A percentile compares a stretch with the other conserved stretches of the same genome.
These are phyloP conservation scores for Adelognathus sp. DNA, from an alignment of 2,888 invertebrate genomes.

Conservation along the genomic window DNA sequence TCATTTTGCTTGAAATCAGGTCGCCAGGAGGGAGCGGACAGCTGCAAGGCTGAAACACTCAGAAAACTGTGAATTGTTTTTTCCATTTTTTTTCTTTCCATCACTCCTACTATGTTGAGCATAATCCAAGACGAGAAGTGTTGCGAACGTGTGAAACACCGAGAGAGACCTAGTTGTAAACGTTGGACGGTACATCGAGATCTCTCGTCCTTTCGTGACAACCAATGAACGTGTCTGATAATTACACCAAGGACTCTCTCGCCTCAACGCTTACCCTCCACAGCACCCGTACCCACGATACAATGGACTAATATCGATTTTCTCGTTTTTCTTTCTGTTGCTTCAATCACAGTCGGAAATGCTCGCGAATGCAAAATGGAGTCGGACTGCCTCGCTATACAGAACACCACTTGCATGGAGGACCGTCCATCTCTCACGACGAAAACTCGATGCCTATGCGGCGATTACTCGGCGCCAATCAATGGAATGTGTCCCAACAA, in stretches of 20 bases:
- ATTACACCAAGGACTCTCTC: slow-evolving; percentile 35
- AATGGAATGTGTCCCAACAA: slow-evolving; percentile 86
- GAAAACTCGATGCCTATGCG: slow-evolving; percentile 86
- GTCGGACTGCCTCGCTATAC: slow-evolving; percentile 85
- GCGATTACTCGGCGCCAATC: slow-evolving; percentile 86
- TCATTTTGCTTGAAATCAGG: slow-evolving; percentile 51
- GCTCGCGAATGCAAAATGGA: slow-evolving; percentile 86
- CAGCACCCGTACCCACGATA: not conserved
- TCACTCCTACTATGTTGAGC: slow-evolving; percentile 16
- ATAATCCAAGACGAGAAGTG: slow-evolving; percentile 32
- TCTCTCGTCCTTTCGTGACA: slow-evolving; percentile 47
- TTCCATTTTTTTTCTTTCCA: slow-evolving; percentile 28
- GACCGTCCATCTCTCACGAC: slow-evolving; percentile 83
- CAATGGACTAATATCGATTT: slow-evolving; percentile 5
- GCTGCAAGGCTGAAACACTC: slow-evolving; percentile 15
- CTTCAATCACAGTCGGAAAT: slow-evolving; percentile 75
- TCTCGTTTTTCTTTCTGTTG: not conserved
- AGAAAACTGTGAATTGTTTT: slow-evolving; percentile 17
- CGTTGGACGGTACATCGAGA: slow-evolving; percentile 41
- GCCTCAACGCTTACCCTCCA: not conserved
- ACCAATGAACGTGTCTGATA: slow-evolving; percentile 31
- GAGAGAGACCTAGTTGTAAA: slow-evolving; percentile 8
- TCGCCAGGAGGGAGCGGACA: slow-evolving; percentile 37
- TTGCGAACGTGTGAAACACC: slow-evolving; percentile 23
- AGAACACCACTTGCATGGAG: slow-evolving; percentile 86